Evolutionary conservation across 1,140 invertebrate species (phyloP), one percentile per base, ranked within the genome.

Genomic region (Dufourea novaeangliae): DNA sequence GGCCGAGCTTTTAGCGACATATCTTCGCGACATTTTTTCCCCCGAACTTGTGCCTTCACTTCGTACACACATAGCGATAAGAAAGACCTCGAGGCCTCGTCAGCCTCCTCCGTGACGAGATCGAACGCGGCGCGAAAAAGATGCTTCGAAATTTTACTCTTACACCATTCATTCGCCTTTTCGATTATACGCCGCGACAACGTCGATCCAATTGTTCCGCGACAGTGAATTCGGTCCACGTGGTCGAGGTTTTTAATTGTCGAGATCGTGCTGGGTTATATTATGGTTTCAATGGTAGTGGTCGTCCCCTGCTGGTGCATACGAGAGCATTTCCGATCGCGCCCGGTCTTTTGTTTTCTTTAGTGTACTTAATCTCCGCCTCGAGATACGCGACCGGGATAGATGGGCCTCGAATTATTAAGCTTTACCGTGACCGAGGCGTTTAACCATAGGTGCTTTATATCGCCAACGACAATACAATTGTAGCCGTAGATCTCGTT

Each of bases 41-140:
- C 22, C 52, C 63, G 66, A 69, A 76, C 54, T 69, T 76, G 73
- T 76, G 73, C 73, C 73, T 76, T 76, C 54, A 67, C 64, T 76
- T 76, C 14, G 29, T 69, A 69, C 34, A 76, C 32, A 7, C n/a
- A 52, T 66, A 76, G 66, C 63, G 64, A 44, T 75, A 75, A 68
- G 72, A 46, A 17, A 29, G 14, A 3, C n/a, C 27, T 57, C 50
- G 63, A 52, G 37, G n/a, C 27, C 32, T 34, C n/a, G 3, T 41
- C 27, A 25, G 10, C 44, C 14, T n/a, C n/a, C n/a, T n/a, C n/a
- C n/a, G n/a, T n/a, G n/a, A n/a, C n/a, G n/a, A n/a, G n/a, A n/a
- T n/a, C 7, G 22, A 52, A 56, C 62, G 25, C n/a, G 12, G n/a
- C 59, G 44, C 44, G n/a, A 46, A 14, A 32, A 32, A 25, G 20